Base-by-base conservation (phyloP, 2,888 invertebrate species). In the Pterostichus madidus region DNA sequence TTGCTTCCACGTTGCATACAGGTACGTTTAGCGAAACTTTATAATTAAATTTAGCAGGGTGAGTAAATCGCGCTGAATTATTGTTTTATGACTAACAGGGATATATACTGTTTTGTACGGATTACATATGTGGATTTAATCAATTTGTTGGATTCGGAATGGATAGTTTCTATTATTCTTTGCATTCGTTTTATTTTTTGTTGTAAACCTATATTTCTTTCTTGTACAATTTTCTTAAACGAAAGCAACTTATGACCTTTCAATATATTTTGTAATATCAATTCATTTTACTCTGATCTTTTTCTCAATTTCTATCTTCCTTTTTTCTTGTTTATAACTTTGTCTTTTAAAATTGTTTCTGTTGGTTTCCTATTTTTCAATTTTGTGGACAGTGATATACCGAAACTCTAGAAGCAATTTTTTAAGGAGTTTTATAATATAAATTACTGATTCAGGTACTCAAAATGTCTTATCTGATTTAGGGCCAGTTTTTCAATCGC, bases 221-320 rank as follows among this genome's bases (percentile, higher is more conserved):
- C 59, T 24, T 5, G 13, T 64, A 64, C 64, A 64, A 35, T 64
- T 64, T 64, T 64, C 32, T 64, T 39, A 64, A 64, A 35, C 35
- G 64, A n/a, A 35, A 31, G 35, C 35, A 64, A 32, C 64, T 64
- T 64, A 64, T 64, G 35, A 32, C 64, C 64, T 35, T 64, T 39
- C 64, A 64, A 64, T 64, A 64, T 64, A 64, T 64, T 64, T 64
- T 35, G 64, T 64, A 64, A 64, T 64, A 64, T 64, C 64, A 64
- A 64, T 39, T 64, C 35, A 64, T 64, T 64, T 64, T 35, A 64
- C n/a, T 64, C n/a, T 13, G 64, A 64, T 64, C 64, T 64, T 64
- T 64, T n/a, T 35, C 35, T 64, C 13, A n/a, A n/a, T 64, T 64
- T 35, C 64, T 31, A 13, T 32, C 8, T 61, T 61, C 61, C 32